Evolutionary conservation across 1,140 invertebrate species (phyloP), one percentile per base, ranked within the genome.

Genomic region (Himalopsyche phryganea): DNA sequence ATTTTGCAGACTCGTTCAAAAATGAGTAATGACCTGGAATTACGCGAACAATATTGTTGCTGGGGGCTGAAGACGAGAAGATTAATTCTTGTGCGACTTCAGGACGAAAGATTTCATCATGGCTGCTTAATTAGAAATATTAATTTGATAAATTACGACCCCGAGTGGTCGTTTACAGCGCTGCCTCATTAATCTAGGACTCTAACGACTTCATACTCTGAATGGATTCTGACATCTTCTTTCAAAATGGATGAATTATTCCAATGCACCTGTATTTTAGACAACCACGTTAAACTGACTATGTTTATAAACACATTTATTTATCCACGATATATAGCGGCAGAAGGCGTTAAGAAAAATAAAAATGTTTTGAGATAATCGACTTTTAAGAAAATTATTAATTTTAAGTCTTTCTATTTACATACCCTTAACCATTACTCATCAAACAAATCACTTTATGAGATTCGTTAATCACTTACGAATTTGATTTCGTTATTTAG

Each of bases 61-160:
- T 7, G 41, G 52, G 59, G 49, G 48, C 38, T 45, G 18, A 18
- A 10, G 19, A 46, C 36, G 18, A 48, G 45, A 28, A 62, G 60
- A 62, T 62, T 58, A 58, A 62, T 62, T 41, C 40, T 50, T 13
- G 13, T n/a, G 44, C 33, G 20, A 36, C 46, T 40, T 7, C 11
- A 45, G 55, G 47, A 50, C 46, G 41, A 46, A 58, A 42, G 49
- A 49, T 35, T 52, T 46, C 56, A 58, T 58, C 41, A 58, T 52
- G 13, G 18, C 33, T 7, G 40, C 23, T 62, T 62, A 62, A 62
- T 62, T 58, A 58, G 44, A 23, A 54, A 40, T 58, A 54, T 62
- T 62, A 62, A 62, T 51, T 62, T 32, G 40, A 50, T 58, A 50
- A 58, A 49, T 62, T 58, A 62, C 58, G 48, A 62, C 54, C 51